Percentiles rank a stretch among this genome's conserved stretches.
These are phyloP conservation scores for Drosophila biarmipes DNA, from an alignment of 1,140 invertebrate species.

Conservation along the genomic window DNA sequence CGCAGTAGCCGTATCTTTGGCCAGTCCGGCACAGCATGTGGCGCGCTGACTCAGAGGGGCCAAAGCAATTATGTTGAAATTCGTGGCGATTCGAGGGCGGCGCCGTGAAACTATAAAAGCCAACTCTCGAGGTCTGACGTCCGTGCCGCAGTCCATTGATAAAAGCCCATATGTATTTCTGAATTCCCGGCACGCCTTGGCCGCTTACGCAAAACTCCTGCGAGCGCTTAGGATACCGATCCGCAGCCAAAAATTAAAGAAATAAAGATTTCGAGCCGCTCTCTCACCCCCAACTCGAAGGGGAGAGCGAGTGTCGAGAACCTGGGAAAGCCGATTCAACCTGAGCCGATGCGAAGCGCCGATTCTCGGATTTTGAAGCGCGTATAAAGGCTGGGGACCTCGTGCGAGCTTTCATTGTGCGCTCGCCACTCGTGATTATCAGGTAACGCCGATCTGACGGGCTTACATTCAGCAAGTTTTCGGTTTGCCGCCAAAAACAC, in stretches of 20 bases:
- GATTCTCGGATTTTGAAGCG: constrained; percentile 54
- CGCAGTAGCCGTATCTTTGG: constrained; percentile 15
- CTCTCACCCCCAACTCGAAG: constrained; percentile 37
- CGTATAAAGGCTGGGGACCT: constrained; percentile 70
- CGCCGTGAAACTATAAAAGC: constrained; percentile 29
- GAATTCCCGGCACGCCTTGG: constrained; percentile 21
- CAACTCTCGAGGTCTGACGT: constrained; percentile 40
- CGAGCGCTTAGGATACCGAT: constrained; percentile 11
- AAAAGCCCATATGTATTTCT: constrained; percentile 14
- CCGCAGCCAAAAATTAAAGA: not conserved
- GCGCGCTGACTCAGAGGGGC: constrained; percentile 15
- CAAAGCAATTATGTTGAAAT: constrained; percentile 45
- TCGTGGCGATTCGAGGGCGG: constrained; percentile 17
- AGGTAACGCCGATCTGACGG: constrained; percentile 59
- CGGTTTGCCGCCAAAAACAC: constrained; percentile 57
- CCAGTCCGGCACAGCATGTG: constrained; percentile 9
- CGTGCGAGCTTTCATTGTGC: constrained; percentile 57
- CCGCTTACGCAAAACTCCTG: constrained; percentile 45
- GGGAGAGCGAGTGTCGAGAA: constrained; percentile 28
- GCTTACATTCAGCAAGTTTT: constrained; percentile 33
- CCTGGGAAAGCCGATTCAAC: constrained; percentile 38
- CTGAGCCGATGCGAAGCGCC: constrained; percentile 31
- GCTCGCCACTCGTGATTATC: constrained; percentile 57
- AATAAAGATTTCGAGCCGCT: constrained; percentile 16
- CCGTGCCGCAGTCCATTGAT: constrained; percentile 23